Base-by-base conservation (phyloP, 2,113 vertebrate species). In the Tretioscincus oriximinensis region DNA sequence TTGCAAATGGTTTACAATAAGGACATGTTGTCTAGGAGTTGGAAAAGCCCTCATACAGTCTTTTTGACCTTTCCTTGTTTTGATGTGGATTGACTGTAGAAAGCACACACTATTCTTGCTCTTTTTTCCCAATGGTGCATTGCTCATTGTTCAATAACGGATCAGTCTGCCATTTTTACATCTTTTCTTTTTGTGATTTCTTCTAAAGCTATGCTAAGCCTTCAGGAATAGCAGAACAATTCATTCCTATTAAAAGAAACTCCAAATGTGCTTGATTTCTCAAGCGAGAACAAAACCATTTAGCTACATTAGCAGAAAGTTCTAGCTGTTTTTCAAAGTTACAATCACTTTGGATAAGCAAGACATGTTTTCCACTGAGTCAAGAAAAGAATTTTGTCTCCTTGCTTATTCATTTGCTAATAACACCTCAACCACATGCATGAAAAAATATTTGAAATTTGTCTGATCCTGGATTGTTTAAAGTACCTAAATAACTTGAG, bases 231-330 rank as follows among this genome's bases (percentile, higher is more conserved):
- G 28, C 29, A 61, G 69, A 70, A 29, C 8, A 71, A 47, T 61
- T 61, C 9, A 71, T 63, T 79, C 16, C 68, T 61, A 61, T 79
- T 71, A 79, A 71, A 60, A 61, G 64, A 65, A 77, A 77, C 49
- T 61, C 26, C 75, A 77, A n/a, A 49, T 49, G 26, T n/a, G 66
- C 21, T 65, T 6, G 24, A 26, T 77, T 66, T 66, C 26, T 66
- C 41, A 77, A 10, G 31, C 2, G 47, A 41, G 31, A 45, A 70
- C 24, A 70, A 79, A 79, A 20, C 7, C 24, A 45, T 61, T 78
- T 69, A 58, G 31, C 29, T 49, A 69, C 76, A 35, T 69, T 60
- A 45, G 24, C 60, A 71, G 54, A 71, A 29, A 63, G 41, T 26
- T 22, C 5, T 61, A 7, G 14, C 67, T 61, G 26, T 67, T 54